Base-by-base conservation (phyloP, 1,140 invertebrate species). In the Sminthurides bifidus region DNA sequence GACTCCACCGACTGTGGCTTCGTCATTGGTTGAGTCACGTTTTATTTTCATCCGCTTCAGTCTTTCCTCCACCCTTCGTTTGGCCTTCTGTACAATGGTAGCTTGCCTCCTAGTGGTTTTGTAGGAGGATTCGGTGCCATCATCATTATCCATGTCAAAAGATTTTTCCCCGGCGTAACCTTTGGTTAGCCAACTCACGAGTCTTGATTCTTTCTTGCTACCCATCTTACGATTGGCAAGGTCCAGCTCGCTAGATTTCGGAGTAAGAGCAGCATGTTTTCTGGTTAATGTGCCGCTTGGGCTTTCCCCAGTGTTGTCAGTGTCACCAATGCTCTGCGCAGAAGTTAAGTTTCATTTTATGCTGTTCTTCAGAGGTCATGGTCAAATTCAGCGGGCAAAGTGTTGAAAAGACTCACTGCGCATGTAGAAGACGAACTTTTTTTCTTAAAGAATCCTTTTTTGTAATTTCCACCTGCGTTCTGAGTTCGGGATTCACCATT, bases 351-450 rank as follows among this genome's bases (percentile, higher is more conserved):
- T 30, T 6, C 23, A 48, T 2, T 10, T 48, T 48, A 48, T 45
- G 23, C 26, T 8, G 3, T n/a, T 14, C 30, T 15, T n/a, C 33
- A 35, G 33, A n/a, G 33, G n/a, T 35, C 10, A 35, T n/a, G 33
- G 10, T 12, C 10, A 35, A n/a, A 35, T n/a, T 12, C 33, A 35
- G 10, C n/a, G n/a, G n/a, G n/a, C 33, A 35, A n/a, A 35, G 10
- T 12, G 10, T 38, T 12, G 21, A 21, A 15, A 24, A 21, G 10
- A 31, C 73, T 76, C 74, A 85, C 83, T 43, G 85, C 82, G 61
- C 85, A 87, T 43, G 85, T 85, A 0, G 85, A 88, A 0, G 85
- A 88, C 17, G 85, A 85, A 66, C 85, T 88, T 65, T 85, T 73
- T 67, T 91, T 91, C 66, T 89, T 89, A 58, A 91, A 86, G 10